Evolutionary conservation across 30 jellyfish, hydroid and myxozoan species (phyloP).

Genomic region (Pseudorhiza aurosa): DNA sequence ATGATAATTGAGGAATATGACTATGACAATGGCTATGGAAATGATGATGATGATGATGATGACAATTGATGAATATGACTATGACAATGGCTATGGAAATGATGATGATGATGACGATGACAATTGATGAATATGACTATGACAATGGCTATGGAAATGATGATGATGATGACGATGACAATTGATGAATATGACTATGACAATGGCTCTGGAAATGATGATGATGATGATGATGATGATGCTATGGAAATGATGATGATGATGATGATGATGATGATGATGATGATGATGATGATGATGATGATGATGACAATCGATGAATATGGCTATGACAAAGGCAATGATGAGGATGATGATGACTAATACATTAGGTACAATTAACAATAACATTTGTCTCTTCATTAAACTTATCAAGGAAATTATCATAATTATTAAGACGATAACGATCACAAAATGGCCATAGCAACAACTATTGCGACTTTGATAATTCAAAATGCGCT

Average conservation of each 20-base stretch:
- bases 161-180: conserved; percentile 19
- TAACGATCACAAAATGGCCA: too few relatives aligned
- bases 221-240: not conserved
- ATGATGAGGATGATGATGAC: too few relatives aligned
- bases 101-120: conserved; percentile 13
- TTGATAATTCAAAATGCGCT: too few relatives aligned
- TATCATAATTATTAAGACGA: too few relatives aligned
- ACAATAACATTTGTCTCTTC: conserved; percentile 88
- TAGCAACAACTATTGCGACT: too few relatives aligned
- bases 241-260: not conserved
- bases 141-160: not conserved
- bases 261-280: not conserved
- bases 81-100: not conserved
- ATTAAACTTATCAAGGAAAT: too few relatives aligned
- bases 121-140: not conserved
- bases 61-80: not conserved
- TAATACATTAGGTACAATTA: not conserved
- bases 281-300: conserved; percentile 15
- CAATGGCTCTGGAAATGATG: not conserved
- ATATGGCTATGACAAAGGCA: too few relatives aligned
- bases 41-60: not conserved
- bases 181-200: not conserved
- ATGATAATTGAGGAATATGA: not conserved
- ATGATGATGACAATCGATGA: not conserved
- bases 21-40: not conserved